phyloP scores from a whole-genome alignment of 1,140 invertebrate species.

The Cotesia glomerata region DNA sequence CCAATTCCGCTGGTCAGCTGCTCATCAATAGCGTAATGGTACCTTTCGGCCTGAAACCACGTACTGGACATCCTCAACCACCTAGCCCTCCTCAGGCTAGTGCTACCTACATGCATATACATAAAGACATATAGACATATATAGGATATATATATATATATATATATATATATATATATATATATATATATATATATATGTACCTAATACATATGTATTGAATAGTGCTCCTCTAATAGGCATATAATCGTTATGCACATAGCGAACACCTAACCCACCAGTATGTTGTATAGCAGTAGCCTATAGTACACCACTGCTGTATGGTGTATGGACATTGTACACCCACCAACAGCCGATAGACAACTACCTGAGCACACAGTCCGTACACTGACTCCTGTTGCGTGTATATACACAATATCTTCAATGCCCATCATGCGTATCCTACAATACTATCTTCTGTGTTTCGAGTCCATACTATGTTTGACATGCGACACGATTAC shows the following conservation, averaged over 20 bases:
- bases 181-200: slow-evolving; percentile 29
- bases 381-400: slow-evolving; percentile 27
- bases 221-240: slow-evolving; percentile 59
- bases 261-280: slow-evolving; percentile 19
- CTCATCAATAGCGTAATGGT: slow-evolving; percentile 57
- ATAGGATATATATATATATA: slow-evolving; percentile 25
- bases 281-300: slow-evolving; percentile 8
- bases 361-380: slow-evolving; percentile 4
- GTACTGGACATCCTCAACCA: background rate
- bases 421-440: slow-evolving; percentile 23
- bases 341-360: slow-evolving; percentile 16
- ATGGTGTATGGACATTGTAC: slow-evolving; percentile 10
- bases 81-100: no score
- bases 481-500: slow-evolving; percentile 47
- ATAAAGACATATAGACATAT: slow-evolving; percentile 30
- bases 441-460: background rate
- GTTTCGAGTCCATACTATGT: background rate
- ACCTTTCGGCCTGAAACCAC: background rate
- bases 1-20: slow-evolving; percentile 57
- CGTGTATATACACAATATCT: slow-evolving; percentile 20
- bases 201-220: slow-evolving; percentile 38
- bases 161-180: slow-evolving; percentile 33
- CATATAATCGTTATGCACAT: slow-evolving; percentile 63
- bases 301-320: slow-evolving; percentile 10
- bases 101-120: slow-evolving; percentile 1